Base-by-base conservation (phyloP, 2,888 invertebrate species). In the Sthenelais limicola region DNA sequence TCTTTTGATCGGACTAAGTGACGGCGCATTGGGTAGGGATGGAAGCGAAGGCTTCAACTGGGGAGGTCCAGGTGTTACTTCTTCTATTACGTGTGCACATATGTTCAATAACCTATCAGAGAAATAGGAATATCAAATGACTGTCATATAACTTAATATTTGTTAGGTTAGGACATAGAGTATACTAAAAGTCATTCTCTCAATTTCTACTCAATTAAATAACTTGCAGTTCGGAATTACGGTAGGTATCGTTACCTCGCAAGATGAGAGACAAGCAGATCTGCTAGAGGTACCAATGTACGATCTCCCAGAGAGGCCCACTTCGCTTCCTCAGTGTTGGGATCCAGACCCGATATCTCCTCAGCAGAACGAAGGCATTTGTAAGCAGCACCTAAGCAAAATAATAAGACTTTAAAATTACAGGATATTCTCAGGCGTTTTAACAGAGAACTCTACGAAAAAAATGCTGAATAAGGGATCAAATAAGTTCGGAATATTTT, bases 81-180 rank as follows among this genome's bases (percentile, higher is more conserved):
- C 94, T 80, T 94, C 93, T 76, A 94, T 90, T 78, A 94, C 91
- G 85, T 94, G 93, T 71, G 92, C 91, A 81, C 93, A 91, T 30
- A 94, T 91, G 84, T 94, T 94, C 73, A 94, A 86, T 81, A 94
- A 88, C 82, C 89, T 88, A 72, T 28, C 71, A 71, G n/a, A n/a
- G 66, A 21, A 21, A 72, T 52, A 52, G 7, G 72, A 15, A 56
- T 24, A 43, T 43, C 18, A 43, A 43, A n/a, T n/a, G n/a, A n/a
- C n/a, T n/a, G n/a, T n/a, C 43, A 43, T 43, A 15, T 18, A 43
- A 43, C 43, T 43, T 43, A n/a, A n/a, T n/a, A n/a, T n/a, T n/a
- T n/a, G n/a, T n/a, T n/a, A n/a, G n/a, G n/a, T n/a, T n/a, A n/a
- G n/a, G n/a, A n/a, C n/a, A n/a, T n/a, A n/a, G n/a, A n/a, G n/a